A percentile compares a stretch with the other conserved stretches of the same genome.
Evolutionary conservation across 2,888 invertebrate species (phyloP).

Genomic region (Synanthedon formicaeformis): DNA sequence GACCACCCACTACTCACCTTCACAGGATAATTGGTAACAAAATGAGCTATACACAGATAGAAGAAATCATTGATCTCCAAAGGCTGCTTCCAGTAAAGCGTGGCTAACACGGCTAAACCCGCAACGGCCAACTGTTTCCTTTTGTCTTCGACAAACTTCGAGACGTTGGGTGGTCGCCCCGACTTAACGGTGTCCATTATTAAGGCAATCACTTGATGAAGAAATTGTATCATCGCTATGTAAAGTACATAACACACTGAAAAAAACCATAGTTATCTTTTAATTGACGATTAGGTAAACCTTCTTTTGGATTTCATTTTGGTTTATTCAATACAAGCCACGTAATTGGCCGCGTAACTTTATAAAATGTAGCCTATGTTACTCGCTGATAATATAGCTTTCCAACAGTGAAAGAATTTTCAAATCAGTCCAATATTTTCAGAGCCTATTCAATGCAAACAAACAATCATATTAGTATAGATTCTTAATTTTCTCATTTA

Average conservation of each 20-base stretch:
- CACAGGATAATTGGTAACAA: neutral
- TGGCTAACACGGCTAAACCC: neutral
- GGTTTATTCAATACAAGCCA: too few relatives aligned
- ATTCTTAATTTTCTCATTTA: too few relatives aligned
- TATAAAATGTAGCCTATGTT: too few relatives aligned
- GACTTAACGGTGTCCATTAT: neutral
- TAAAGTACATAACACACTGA: neutral
- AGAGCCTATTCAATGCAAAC: too few relatives aligned
- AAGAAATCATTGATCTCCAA: neutral
- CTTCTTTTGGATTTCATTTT: too few relatives aligned
- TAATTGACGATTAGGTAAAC: too few relatives aligned
- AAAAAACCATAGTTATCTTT: neutral
- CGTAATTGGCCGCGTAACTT: too few relatives aligned
- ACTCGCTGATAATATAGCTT: too few relatives aligned
- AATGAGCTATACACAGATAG: neutral
- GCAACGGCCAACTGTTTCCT: neutral
- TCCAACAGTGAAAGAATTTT: too few relatives aligned
- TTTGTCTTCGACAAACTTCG: neutral
- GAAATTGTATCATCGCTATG: neutral
- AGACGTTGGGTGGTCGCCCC: neutral
- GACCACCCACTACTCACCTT: neutral
- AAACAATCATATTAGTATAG: too few relatives aligned
- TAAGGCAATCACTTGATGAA: neutral
- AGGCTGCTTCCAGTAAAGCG: neutral
- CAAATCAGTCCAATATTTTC: too few relatives aligned